These are phyloP conservation scores for Arctocebus calabarensis DNA, from an alignment of 2,797 vertebrate genomes.

Conservation along the genomic window DNA sequence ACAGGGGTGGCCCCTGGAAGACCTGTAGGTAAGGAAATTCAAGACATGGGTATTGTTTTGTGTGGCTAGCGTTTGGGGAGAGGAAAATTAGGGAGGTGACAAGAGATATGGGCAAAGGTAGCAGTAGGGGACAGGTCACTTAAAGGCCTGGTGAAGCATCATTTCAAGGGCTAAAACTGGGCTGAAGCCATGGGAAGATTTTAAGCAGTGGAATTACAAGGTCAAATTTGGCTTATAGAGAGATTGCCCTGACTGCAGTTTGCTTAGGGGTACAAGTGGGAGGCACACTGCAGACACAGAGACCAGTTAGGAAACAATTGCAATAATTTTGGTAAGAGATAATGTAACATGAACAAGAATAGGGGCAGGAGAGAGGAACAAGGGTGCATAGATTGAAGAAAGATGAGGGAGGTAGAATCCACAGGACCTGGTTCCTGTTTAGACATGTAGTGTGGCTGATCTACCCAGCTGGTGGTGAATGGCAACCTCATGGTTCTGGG, in stretches of 20 bases:
- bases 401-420: no score
- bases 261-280: background rate
- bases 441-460: background rate
- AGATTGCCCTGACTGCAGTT: rapidly evolving
- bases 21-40: background rate
- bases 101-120: background rate
- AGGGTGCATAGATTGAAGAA: background rate
- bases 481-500: background rate
- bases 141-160: background rate
- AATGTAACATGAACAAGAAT: no score
- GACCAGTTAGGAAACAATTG: background rate
- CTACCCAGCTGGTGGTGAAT: background rate
- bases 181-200: background rate
- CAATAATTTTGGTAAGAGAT: background rate
- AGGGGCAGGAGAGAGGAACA: background rate
- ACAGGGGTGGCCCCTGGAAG: no score
- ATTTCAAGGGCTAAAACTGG: background rate
- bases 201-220: background rate
- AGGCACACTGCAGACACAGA: background rate
- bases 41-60: no score
- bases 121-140: background rate
- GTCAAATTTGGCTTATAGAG: background rate
- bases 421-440: background rate
- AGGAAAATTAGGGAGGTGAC: background rate
- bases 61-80: background rate